Base-by-base conservation (phyloP, 1,140 invertebrate species). In the Eurytemora carolleeae region DNA sequence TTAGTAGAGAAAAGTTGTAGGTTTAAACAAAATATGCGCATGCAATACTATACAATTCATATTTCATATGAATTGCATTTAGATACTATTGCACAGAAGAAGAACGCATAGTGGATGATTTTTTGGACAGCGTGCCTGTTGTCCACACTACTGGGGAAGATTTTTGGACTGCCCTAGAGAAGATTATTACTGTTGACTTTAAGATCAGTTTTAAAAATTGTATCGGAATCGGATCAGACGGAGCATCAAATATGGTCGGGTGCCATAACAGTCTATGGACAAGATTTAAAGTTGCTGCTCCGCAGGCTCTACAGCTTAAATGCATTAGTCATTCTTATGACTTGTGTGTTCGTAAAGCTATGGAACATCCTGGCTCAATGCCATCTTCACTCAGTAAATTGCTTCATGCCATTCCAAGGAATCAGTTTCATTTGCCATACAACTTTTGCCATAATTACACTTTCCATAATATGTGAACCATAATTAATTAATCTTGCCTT, bases 121-220 rank as follows among this genome's bases (percentile, higher is more conserved):
- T 60, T 24, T 23, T 64, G 53, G 63, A 24, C 24, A 57, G 59
- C 23, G 53, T 60, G 23, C 44, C 56, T 22, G 58, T 63, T 21
- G 31, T 24, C 60, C 57, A 64, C 16, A 44, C 63, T 18, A 64
- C 22, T 55, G 63, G 63, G 23, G 53, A 64, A 52, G 63, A 57
- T 55, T 60, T 64, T 59, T 64, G 59, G 54, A 59, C 19, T 26
- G 63, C 59, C 53, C 58, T 55, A 53, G 58, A n/a, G n/a, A n/a
- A 53, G 24, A 57, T 20, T 24, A 53, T 55, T 17, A 31, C 59
- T 22, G 23, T 21, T 21, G 58, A 63, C 18, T 53, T 31, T 58
- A 21, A 57, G 23, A 53, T 61, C 24, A 53, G 26, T 26, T 22
- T 58, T n/a, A 53, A 53, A 52, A 17, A 58, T 53, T 63, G 63